Percentiles rank a stretch among this genome's conserved stretches.
Conservation (phyloP, 23 tunicate genomes). For the Trididemnum nubilum region DNA sequence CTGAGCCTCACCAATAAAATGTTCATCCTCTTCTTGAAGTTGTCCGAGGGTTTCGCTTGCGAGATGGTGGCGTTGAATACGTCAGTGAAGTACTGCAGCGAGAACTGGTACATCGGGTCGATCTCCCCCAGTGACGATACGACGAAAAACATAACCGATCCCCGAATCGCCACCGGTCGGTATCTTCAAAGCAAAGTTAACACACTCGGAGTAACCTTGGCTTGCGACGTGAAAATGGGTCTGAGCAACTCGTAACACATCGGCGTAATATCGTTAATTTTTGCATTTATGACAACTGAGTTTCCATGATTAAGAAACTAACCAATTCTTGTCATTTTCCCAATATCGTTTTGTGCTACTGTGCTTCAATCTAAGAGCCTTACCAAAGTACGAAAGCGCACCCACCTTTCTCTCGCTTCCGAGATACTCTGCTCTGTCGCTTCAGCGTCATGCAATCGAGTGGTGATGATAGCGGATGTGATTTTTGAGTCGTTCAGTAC, state of each 20-base stretch:
- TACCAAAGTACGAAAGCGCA: too few species aligned
- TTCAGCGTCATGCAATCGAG: constrained; percentile 78
- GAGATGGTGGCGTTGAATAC: constrained; percentile 78
- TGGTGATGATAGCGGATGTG: constrained; percentile 72
- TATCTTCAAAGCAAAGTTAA: constrained; percentile 52
- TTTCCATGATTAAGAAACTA: too few species aligned
- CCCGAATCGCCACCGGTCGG: constrained; percentile 84
- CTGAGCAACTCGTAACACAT: too few species aligned
- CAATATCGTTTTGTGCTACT: too few species aligned
- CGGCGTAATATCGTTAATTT: too few species aligned
- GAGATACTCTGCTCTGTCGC: constrained; percentile 65
- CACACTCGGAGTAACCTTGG: too few species aligned
- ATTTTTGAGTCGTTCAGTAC: constrained; percentile 77
- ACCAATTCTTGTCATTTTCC: too few species aligned
- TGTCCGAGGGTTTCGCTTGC: constrained; percentile 38
- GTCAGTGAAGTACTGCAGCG: constrained; percentile 64
- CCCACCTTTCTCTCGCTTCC: constrained; percentile 82
- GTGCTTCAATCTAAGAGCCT: too few species aligned
- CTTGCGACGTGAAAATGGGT: too few species aligned
- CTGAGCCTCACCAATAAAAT: constrained; percentile 62
- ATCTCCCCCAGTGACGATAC: constrained; percentile 78
- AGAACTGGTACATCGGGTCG: constrained; percentile 83
- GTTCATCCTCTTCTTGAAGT: constrained; percentile 53
- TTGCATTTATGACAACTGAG: too few species aligned
- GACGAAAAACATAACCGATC: constrained; percentile 82